Evolutionary conservation across 2,113 vertebrate species (phyloP).

Genomic region (Mobula hypostoma): DNA sequence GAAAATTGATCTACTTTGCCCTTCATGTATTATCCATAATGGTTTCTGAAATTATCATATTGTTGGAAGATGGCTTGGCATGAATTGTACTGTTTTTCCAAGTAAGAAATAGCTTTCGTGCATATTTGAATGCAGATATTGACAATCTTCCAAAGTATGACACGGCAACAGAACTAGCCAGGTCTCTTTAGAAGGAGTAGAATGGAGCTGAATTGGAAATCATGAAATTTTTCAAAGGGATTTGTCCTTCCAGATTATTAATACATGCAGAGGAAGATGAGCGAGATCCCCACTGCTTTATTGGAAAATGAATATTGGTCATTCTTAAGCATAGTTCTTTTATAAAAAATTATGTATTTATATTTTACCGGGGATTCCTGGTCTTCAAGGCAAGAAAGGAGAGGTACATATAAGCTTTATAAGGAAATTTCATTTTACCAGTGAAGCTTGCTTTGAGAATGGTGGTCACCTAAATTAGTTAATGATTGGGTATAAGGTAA

Average conservation of each 20-base stretch:
- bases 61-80: neutral
- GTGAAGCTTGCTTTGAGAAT: neutral
- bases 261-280: no score
- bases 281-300: neutral
- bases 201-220: neutral
- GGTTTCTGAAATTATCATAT: neutral
- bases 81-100: neutral
- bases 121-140: neutral
- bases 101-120: neutral
- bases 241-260: no score
- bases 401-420: slow-evolving; percentile 49
- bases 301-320: neutral
- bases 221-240: no score
- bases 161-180: neutral
- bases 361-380: slow-evolving; percentile 57
- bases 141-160: neutral
- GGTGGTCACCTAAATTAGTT: neutral
- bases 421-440: neutral
- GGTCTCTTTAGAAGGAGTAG: no score
- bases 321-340: neutral
- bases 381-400: slow-evolving; percentile 59
- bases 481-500: neutral
- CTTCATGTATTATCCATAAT: neutral
- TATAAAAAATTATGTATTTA: neutral
- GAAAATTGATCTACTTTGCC: neutral